Evolutionary conservation across 2,888 invertebrate genomes (phyloP), one percentile per base, ranked within the genome.

Genomic region (Xanthorhoe spadicearia): DNA sequence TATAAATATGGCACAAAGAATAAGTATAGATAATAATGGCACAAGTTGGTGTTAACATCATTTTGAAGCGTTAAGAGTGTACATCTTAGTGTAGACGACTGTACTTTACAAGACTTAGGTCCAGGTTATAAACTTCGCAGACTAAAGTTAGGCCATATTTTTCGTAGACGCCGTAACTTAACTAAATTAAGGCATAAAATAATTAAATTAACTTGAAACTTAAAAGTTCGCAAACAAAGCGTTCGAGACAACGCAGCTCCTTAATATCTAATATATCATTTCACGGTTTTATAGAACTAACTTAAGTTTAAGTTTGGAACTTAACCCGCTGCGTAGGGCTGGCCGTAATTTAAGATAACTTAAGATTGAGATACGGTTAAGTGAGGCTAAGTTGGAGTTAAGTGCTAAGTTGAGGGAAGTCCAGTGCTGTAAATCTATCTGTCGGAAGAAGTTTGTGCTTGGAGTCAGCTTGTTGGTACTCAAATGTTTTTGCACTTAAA

Each of bases 351-450:
- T 80, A 81, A 83, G 83, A 86, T 83, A 86, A 87, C 82, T 87
- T 85, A 82, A 87, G 85, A 87, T 88, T 88, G 84, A 84, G 84
- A 79, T 81, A 81, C 79, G 81, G 83, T 83, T 86, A 85, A 87
- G 85, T 84, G 80, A 81, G 79, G 83, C 77, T 83, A 87, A 87
- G 83, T 84, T 84, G 75, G 78, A 85, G 79, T 84, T 84, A 86
- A 87, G 87, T 85, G 87, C 83, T 78, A 83, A 87, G 85, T 86
- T 85, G 61, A 53, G 61, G 58, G 61, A n/a, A 68, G 70, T 71
- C 78, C 79, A 71, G 71, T 62, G 67, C 63, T 63, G 67, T 78
- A 78, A 78, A 79, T 79, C 77, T 75, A 70, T 59, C 51, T 52
- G 60, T 61, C 19, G 49, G 15, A 10, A 50, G 50, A 59, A 64